Evolutionary conservation across 2,113 vertebrate species (phyloP).

Genomic region (Stictonetta naevosa): DNA sequence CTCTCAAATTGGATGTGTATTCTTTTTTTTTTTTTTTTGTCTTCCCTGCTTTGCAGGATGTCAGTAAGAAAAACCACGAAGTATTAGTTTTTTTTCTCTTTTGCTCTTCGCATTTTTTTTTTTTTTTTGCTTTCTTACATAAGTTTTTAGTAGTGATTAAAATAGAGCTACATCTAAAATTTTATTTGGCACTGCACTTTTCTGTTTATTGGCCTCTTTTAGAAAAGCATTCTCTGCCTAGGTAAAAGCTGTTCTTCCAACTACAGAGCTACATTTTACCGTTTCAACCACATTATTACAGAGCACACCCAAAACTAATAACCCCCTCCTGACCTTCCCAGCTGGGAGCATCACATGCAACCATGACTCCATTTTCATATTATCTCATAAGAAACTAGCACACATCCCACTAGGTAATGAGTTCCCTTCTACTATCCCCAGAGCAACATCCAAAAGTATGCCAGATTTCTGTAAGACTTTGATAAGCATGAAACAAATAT

Average conservation of each 20-base stretch:
- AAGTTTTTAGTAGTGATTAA: neutral
- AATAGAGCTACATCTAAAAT: neutral
- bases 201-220: neutral
- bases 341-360: neutral
- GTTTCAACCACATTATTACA: neutral
- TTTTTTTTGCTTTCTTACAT: neutral
- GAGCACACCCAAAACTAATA: neutral
- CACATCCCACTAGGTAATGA: neutral
- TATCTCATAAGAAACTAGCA: neutral
- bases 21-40: rapidly evolving
- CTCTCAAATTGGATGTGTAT: neutral
- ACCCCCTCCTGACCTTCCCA: neutral
- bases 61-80: neutral
- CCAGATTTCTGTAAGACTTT: neutral
- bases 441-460: neutral
- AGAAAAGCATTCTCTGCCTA: neutral
- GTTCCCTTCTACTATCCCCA: neutral
- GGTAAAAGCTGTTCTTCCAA: neutral
- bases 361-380: neutral
- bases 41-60: neutral
- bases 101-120: neutral
- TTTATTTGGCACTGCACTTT: neutral
- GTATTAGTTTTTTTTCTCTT: neutral
- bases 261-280: neutral
- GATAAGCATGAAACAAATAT: neutral